Evolutionary conservation across 2,888 invertebrate species (phyloP).

Genomic region (Hyposoter dolosus): DNA sequence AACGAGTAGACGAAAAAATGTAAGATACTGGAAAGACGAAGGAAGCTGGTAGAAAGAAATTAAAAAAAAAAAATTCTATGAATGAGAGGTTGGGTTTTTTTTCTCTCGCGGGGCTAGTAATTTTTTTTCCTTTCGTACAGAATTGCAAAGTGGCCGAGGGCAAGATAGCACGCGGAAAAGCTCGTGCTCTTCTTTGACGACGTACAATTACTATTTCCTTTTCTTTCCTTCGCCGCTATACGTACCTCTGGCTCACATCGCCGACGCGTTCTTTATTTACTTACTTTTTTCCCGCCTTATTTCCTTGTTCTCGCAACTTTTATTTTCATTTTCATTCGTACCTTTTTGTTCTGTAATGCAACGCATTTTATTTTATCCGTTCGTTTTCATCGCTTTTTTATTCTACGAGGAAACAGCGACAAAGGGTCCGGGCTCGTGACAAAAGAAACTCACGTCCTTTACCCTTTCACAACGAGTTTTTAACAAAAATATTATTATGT

Average conservation of each 20-base stretch:
- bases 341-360: slow-evolving; percentile 7
- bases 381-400: slow-evolving; percentile 21
- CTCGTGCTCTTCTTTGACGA: slow-evolving; percentile 44
- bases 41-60: slow-evolving; percentile 2
- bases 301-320: slow-evolving; percentile 2
- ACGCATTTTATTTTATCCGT: slow-evolving; percentile 9
- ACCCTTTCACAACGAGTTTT: neutral
- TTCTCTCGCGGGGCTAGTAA: slow-evolving; percentile 8
- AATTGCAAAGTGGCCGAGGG: slow-evolving; percentile 54
- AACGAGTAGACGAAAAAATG: slow-evolving; percentile 5
- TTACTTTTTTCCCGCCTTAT: slow-evolving; percentile 32
- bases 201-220: slow-evolving; percentile 60
- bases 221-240: slow-evolving; percentile 27
- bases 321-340: slow-evolving; percentile 2
- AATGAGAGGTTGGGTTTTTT: slow-evolving; percentile 4
- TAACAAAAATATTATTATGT: neutral
- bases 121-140: slow-evolving; percentile 30
- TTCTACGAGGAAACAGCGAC: slow-evolving; percentile 47
- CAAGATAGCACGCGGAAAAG: slow-evolving; percentile 30
- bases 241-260: neutral
- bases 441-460: neutral
- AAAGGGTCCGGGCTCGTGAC: slow-evolving; percentile 25
- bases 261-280: slow-evolving; percentile 56
- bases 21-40: slow-evolving; percentile 30
- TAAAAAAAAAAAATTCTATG: slow-evolving; percentile 28